These are phyloP conservation scores for Octonoba sinensis DNA, from an alignment of 2,888 invertebrate genomes.

Conservation along the genomic window DNA sequence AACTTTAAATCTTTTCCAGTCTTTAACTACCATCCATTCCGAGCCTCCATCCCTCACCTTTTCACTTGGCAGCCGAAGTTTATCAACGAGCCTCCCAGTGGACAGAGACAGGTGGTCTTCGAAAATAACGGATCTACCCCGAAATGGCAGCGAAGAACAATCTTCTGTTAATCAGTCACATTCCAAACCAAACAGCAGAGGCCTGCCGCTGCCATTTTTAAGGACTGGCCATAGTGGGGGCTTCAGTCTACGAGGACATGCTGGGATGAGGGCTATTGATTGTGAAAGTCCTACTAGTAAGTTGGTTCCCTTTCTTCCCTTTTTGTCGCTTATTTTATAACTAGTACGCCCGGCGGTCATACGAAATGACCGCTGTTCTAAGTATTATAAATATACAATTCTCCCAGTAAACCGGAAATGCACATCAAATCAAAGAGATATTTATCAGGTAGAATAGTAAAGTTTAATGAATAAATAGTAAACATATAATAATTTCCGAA, in stretches of 20 bases:
- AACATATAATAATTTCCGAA: too few species aligned
- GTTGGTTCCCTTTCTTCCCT: neutral
- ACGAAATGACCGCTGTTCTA: too few species aligned
- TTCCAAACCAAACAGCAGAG: conserved; percentile 26
- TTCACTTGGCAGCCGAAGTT: neutral
- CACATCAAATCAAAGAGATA: too few species aligned
- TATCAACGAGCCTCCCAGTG: conserved; percentile 3
- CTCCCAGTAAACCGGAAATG: too few species aligned
- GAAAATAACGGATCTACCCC: neutral
- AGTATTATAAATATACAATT: too few species aligned
- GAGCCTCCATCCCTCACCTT: conserved; percentile 29
- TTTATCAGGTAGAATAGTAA: too few species aligned
- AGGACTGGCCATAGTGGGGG: conserved; percentile 53
- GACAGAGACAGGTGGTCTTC: conserved; percentile 26
- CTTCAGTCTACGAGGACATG: conserved; percentile 40
- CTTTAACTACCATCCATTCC: conserved; percentile 37
- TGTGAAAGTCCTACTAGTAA: conserved; percentile 58
- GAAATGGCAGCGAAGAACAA: neutral
- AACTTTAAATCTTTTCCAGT: conserved; percentile 21
- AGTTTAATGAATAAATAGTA: too few species aligned
- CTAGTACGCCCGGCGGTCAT: too few species aligned
- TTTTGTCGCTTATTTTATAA: neutral
- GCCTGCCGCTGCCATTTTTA: conserved; percentile 41
- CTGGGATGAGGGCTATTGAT: conserved; percentile 33
- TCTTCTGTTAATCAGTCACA: conserved; percentile 5